Conservation (phyloP, 1,140 invertebrate species). For the Drosophila orena region DNA sequence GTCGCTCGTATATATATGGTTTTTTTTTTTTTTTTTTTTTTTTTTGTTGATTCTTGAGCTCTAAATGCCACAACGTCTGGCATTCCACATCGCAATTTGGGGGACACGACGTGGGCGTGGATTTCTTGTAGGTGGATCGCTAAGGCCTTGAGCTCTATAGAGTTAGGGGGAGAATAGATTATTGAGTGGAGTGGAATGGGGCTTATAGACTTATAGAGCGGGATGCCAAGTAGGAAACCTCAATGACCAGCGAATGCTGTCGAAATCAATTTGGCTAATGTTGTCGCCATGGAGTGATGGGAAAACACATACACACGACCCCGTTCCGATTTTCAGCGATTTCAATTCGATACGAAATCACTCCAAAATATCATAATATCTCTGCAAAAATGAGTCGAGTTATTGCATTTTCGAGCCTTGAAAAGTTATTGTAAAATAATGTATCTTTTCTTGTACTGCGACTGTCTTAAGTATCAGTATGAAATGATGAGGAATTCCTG, state of each 20-base stretch:
- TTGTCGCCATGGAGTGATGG: constrained; percentile 53
- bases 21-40: neutral
- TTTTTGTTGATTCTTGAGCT: constrained; percentile 22
- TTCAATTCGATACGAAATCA: neutral
- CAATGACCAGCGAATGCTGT: constrained; percentile 56
- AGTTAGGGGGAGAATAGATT: neutral
- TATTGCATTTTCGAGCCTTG: too few species aligned
- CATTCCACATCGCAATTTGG: constrained; percentile 45
- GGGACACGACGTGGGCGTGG: constrained; percentile 58
- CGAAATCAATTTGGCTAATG: constrained; percentile 81
- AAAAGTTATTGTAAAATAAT: too few species aligned
- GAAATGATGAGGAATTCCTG: too few species aligned
- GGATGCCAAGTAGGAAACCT: constrained; percentile 9
- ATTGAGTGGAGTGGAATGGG: neutral
- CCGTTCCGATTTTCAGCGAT: constrained; percentile 9
- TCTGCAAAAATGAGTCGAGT: neutral
- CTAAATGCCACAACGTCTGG: constrained; percentile 70
- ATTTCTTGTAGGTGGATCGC: constrained; percentile 28
- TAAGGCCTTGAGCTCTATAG: constrained; percentile 41
- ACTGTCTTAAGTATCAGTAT: too few species aligned
- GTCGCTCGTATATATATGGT: neutral
- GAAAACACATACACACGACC: neutral
- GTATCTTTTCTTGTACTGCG: too few species aligned
- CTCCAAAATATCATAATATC: too few species aligned
- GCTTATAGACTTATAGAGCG: neutral